Evolutionary conservation across 2,888 invertebrate genomes (phyloP).

Genomic region (Rhaphigaster nebulosa): DNA sequence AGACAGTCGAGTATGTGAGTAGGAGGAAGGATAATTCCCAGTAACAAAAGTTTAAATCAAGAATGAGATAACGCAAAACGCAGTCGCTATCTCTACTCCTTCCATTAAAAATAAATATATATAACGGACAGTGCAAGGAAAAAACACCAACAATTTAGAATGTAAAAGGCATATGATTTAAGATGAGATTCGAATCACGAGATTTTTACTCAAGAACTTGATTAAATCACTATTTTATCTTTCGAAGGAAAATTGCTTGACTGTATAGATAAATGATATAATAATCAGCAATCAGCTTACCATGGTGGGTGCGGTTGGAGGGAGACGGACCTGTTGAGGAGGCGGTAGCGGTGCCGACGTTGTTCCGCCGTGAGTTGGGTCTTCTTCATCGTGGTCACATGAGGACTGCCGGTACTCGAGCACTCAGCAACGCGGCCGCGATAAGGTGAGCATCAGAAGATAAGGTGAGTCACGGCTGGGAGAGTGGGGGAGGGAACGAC

Average conservation of each 20-base stretch:
- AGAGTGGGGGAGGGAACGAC: not conserved
- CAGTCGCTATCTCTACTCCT: not conserved
- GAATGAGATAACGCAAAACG: not conserved
- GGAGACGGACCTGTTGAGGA: not conserved
- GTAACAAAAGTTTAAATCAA: not conserved
- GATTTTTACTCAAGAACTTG: no score
- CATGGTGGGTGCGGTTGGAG: not conserved
- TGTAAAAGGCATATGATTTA: no score
- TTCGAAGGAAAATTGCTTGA: not conserved
- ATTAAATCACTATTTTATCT: not conserved
- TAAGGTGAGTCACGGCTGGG: not conserved
- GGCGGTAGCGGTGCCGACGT: not conserved
- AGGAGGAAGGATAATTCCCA: not conserved
- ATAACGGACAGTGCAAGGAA: no score
- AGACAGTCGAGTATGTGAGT: not conserved
- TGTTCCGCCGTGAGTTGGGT: not conserved
- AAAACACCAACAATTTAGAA: no score
- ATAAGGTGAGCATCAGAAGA: not conserved
- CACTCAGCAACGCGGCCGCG: not conserved
- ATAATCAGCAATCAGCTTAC: not conserved
- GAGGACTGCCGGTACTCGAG: not conserved
- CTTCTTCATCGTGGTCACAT: not conserved
- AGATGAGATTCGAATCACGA: no score
- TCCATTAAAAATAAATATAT: not conserved
- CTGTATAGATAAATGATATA: not conserved